phyloP scores from a whole-genome alignment of 1,140 invertebrate species.

The Drosophila elegans region DNA sequence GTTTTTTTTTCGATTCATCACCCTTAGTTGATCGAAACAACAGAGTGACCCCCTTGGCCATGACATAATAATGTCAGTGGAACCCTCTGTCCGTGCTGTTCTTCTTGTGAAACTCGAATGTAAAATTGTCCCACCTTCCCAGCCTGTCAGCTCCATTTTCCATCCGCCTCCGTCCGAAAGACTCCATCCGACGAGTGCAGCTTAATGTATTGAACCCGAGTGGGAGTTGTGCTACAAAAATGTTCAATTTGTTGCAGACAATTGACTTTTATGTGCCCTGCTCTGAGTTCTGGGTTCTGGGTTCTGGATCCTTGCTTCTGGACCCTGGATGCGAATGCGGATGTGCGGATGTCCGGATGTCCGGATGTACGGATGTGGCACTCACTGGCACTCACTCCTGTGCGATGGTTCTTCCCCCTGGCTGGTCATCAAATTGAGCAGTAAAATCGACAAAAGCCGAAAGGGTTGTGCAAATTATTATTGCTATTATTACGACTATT shows the following conservation, averaged over 20 bases:
- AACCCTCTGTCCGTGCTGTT: not conserved
- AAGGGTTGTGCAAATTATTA: slow-evolving; percentile 80
- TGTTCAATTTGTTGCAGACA: slow-evolving; percentile 68
- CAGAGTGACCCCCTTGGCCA: not conserved
- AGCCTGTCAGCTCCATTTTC: slow-evolving; percentile 7
- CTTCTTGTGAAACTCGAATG: not conserved
- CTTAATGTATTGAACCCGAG: slow-evolving; percentile 34
- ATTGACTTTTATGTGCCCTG: slow-evolving; percentile 62
- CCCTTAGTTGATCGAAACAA: not conserved
- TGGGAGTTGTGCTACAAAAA: slow-evolving; percentile 46
- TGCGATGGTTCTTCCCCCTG: slow-evolving; percentile 15
- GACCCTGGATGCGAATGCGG: slow-evolving; percentile 2
- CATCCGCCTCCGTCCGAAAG: not conserved
- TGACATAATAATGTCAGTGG: not conserved
- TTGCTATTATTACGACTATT: slow-evolving; percentile 72
- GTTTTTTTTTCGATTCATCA: no score
- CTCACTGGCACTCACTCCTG: not conserved
- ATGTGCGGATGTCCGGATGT: not conserved
- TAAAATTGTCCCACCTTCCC: slow-evolving; percentile 12
- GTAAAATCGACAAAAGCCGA: slow-evolving; percentile 67
- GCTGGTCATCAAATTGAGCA: slow-evolving; percentile 69
- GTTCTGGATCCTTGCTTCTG: not conserved
- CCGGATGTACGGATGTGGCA: not conserved
- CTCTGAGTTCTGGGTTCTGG: slow-evolving; percentile 2
- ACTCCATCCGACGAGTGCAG: slow-evolving; percentile 1